A percentile compares a stretch with the other conserved stretches of the same genome.
These are phyloP conservation scores for Trichopoda pennipes DNA, from an alignment of 2,888 invertebrate genomes.

Conservation along the genomic window DNA sequence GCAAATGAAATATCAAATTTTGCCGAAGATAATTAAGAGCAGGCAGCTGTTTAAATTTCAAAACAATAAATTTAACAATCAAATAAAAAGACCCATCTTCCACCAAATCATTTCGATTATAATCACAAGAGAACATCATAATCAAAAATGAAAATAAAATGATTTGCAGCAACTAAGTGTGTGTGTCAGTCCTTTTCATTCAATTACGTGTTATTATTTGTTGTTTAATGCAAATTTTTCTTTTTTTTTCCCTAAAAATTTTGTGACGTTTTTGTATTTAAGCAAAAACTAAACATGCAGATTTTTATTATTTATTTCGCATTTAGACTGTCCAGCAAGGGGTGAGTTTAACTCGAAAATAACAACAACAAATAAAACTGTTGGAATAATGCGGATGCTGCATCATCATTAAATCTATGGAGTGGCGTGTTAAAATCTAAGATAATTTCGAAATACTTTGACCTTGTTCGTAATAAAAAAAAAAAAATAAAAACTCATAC, in stretches of 20 bases:
- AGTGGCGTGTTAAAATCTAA: conserved; percentile 59
- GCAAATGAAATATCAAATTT: conserved; percentile 9
- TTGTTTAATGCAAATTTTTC: conserved; percentile 11
- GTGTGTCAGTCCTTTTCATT: conserved; percentile 6
- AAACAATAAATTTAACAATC: conserved; percentile 22
- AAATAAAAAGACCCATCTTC: conserved; percentile 51
- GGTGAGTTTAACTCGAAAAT: conserved; percentile 24
- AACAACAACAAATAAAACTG: neutral
- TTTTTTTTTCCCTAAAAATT: conserved; percentile 10
- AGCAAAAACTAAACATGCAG: conserved; percentile 50
- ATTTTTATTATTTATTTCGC: conserved; percentile 7
- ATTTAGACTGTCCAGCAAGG: conserved; percentile 8
- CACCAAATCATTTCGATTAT: conserved; percentile 49
- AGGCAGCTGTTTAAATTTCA: conserved; percentile 49
- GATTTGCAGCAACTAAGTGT: conserved; percentile 32
- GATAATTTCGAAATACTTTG: conserved; percentile 59
- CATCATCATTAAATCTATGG: conserved; percentile 14
- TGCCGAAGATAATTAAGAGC: conserved; percentile 4
- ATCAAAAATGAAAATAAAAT: conserved; percentile 56
- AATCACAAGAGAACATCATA: conserved; percentile 58
- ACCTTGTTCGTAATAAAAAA: conserved; percentile 39
- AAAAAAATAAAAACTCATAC: conserved; percentile 31
- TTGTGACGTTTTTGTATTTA: conserved; percentile 45
- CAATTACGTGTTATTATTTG: conserved; percentile 2
- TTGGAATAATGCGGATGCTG: conserved; percentile 10